A percentile compares a stretch with the other conserved stretches of the same genome.
Conservation (phyloP, 2,888 invertebrate species). For the Phyllotreta striolata region DNA sequence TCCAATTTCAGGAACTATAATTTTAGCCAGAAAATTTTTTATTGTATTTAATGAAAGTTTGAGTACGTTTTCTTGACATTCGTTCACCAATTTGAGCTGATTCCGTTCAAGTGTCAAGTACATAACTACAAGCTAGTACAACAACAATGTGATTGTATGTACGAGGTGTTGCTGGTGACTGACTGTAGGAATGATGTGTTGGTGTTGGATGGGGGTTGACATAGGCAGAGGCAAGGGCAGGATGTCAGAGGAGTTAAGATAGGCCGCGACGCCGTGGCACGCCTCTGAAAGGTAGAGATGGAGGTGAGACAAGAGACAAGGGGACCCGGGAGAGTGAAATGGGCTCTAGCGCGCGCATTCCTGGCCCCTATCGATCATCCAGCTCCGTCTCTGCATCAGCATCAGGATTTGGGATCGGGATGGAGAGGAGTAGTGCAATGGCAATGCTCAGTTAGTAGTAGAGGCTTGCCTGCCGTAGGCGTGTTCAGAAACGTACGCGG, state of each 20-base stretch:
- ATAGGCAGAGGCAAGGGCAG: conserved; percentile 6
- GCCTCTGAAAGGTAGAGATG: conserved; percentile 24
- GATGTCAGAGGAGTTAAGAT: not conserved
- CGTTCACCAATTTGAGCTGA: no score
- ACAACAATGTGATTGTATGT: not conserved
- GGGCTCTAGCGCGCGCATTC: conserved; percentile 46
- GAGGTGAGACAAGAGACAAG: conserved; percentile 26
- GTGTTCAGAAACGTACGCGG: conserved; percentile 41
- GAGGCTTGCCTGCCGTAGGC: conserved; percentile 46
- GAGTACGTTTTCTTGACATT: no score
- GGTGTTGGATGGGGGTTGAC: conserved; percentile 6
- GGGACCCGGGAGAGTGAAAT: conserved; percentile 43
- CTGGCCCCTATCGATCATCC: conserved; percentile 43
- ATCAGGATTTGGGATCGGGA: conserved; percentile 40
- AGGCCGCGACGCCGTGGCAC: conserved; percentile 13
- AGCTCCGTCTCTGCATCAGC: conserved; percentile 44
- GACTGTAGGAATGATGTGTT: conserved; percentile 6
- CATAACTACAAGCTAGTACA: no score
- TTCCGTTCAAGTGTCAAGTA: no score
- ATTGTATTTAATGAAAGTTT: no score
- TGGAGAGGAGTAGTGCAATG: conserved; percentile 48
- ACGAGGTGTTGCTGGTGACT: not conserved
- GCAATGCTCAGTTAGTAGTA: conserved; percentile 57
- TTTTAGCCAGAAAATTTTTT: no score
- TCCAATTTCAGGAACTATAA: no score